Base-by-base conservation (phyloP, 2,113 vertebrate genomes). In the Oryzias javanicus region DNA sequence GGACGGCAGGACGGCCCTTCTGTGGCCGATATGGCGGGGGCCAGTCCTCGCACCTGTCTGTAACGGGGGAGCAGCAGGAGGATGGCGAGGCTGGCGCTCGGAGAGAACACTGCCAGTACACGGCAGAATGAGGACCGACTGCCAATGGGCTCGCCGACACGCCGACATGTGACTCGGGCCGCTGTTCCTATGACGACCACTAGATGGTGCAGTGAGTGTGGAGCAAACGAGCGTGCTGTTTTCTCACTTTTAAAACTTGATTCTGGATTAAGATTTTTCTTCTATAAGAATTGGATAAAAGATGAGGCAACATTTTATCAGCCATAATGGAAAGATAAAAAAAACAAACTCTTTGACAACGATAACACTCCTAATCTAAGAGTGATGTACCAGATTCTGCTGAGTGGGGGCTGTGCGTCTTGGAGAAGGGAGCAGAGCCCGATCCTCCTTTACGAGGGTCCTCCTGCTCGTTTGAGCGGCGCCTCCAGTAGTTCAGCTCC, bases 401-500 rank as follows among this genome's bases (percentile, higher is more conserved):
- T 3, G 92, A 92, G 75, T 92, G 91, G 1, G 96, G 96, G 72
- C 95, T 98, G 82, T 95, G 95, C n/a, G 94, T 94, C 71, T 96
- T 93, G 70, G 91, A 89, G 44, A 93, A 88, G 14, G 94, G 81
- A 14, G 81, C 25, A 0, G 77, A 56, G 72, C 47, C 67, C 0
- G 85, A 66, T 13, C 92, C 89, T 0, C 90, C 91, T 88, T 98
- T 99, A 62, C 96, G 93, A 0, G 92, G 82, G 76, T 98, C 97
- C 0, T 95, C 93, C 45, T 94, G 92, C 89, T 97, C 96, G 0
- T 89, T 97, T 40, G 92, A 97, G 1, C 95, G 90, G 48, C 96
- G 81, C 79, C 95, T 92, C 96, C 95, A 99, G 87, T 94, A 98
- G 91, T 97, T 96, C 44, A 99, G 94, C 69, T 99, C 97, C 49